Percentiles rank a stretch among this genome's conserved stretches.
Evolutionary conservation across 2,797 vertebrate genomes (phyloP).

Genomic region (Etheostoma perlongum): DNA sequence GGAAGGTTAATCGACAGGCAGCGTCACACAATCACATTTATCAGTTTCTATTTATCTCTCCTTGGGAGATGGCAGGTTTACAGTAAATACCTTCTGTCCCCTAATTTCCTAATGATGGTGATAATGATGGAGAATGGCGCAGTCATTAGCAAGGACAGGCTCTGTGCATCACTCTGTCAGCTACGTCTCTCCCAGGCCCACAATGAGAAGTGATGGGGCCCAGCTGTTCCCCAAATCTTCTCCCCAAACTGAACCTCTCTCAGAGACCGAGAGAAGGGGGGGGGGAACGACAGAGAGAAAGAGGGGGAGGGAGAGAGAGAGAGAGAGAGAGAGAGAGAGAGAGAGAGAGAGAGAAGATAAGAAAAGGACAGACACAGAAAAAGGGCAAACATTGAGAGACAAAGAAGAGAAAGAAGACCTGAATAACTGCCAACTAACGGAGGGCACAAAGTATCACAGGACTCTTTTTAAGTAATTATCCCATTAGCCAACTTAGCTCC

Average conservation of each 20-base stretch:
- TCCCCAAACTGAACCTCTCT: conserved; percentile 65
- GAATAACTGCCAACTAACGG: conserved; percentile 34
- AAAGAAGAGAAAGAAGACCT: conserved; percentile 14
- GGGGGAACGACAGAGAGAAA: not conserved
- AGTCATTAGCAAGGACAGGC: conserved; percentile 98
- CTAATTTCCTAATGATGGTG: conserved; percentile 99
- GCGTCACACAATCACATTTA: conserved; percentile 96
- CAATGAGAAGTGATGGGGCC: conserved; percentile 97
- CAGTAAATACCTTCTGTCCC: conserved; percentile 99
- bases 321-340: accelerated
- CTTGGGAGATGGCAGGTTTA: conserved; percentile 99
- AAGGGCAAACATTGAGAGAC: conserved; percentile 15
- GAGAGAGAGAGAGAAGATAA: not conserved
- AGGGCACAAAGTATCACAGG: conserved; percentile 43
- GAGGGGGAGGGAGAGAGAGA: too few species aligned
- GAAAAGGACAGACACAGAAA: conserved; percentile 18
- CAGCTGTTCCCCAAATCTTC: conserved; percentile 91
- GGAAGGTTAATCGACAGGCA: conserved; percentile 98
- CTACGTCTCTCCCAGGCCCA: conserved; percentile 90
- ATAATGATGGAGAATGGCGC: conserved; percentile 99
- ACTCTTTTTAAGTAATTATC: conserved; percentile 4
- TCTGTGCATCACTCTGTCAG: conserved; percentile 99
- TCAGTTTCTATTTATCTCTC: conserved; percentile 99
- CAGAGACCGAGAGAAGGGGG: conserved; percentile 25
- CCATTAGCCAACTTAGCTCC: not conserved